Percentiles rank a stretch among this genome's conserved stretches.
Evolutionary conservation across 2,113 vertebrate species (phyloP).

Genomic region (Pandion haliaetus): DNA sequence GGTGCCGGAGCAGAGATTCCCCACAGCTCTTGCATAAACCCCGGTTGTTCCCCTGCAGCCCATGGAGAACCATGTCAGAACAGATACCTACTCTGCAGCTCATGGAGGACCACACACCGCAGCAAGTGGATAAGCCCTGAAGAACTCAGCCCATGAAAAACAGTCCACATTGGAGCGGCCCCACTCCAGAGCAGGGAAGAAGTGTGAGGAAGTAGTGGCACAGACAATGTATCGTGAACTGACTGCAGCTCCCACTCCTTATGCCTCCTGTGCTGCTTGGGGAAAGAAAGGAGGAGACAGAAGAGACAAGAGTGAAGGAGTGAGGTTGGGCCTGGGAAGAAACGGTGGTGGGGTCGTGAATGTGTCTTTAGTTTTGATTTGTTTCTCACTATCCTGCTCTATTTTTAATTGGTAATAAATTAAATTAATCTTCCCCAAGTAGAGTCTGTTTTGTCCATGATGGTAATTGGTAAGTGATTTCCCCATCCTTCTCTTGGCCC

Average conservation of each 20-base stretch:
- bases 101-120: rapidly evolving
- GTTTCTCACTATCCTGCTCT: not conserved
- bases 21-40: not conserved
- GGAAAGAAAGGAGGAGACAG: not conserved
- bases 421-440: not conserved
- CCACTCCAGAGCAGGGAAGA: not conserved
- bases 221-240: not conserved
- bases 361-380: not conserved
- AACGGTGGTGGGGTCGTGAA: rapidly evolving
- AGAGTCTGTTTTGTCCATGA: not conserved
- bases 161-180: not conserved
- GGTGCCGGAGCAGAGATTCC: not conserved
- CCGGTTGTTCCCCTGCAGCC: not conserved
- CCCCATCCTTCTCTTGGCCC: not conserved
- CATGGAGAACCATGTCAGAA: not conserved
- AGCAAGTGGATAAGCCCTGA: not conserved
- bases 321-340: not conserved
- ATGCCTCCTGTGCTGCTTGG: rapidly evolving
- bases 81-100: not conserved
- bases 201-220: not conserved
- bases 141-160: not conserved
- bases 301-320: not conserved
- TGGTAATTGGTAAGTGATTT: not conserved
- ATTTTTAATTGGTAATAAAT: not conserved
- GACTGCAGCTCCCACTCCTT: not conserved